Percentiles rank a stretch among this genome's conserved stretches.
Evolutionary conservation across 2,888 invertebrate species (phyloP).

Genomic region (Lathronympha strigana): DNA sequence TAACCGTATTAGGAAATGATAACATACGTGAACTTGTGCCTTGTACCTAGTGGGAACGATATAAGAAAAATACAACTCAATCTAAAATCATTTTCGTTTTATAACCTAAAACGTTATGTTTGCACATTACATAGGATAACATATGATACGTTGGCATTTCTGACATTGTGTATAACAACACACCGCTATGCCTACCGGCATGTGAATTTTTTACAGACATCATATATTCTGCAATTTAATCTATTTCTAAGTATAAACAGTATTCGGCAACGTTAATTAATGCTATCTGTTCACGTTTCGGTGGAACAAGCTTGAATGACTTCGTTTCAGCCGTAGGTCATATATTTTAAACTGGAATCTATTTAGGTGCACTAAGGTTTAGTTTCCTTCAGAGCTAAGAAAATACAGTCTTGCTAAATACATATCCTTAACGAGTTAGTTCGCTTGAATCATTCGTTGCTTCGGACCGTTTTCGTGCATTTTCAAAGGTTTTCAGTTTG

Average conservation of each 20-base stretch:
- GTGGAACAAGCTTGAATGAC: slow-evolving; percentile 68
- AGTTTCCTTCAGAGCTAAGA: slow-evolving; percentile 53
- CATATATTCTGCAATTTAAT: slow-evolving; percentile 35
- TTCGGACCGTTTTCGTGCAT: slow-evolving; percentile 23
- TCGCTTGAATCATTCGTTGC: slow-evolving; percentile 55
- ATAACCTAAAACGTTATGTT: no score
- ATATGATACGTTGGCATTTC: not conserved
- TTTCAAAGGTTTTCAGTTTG: slow-evolving; percentile 44
- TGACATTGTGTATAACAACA: no score
- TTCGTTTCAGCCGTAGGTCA: slow-evolving; percentile 60
- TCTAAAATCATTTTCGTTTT: no score
- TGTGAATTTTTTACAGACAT: not conserved
- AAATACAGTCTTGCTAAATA: slow-evolving; percentile 62
- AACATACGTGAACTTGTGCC: no score
- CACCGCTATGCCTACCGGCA: not conserved
- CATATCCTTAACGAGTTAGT: slow-evolving; percentile 66
- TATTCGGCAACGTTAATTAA: slow-evolving; percentile 65
- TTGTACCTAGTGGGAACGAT: no score
- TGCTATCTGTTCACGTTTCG: slow-evolving; percentile 64
- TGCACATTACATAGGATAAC: no score
- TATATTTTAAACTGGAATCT: slow-evolving; percentile 54
- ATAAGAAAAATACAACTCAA: no score
- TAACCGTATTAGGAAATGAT: not conserved
- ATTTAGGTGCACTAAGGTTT: slow-evolving; percentile 52
- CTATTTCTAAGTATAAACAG: slow-evolving; percentile 49